These are phyloP conservation scores for Mythimna loreyi DNA, from an alignment of 2,888 invertebrate genomes.

Conservation along the genomic window DNA sequence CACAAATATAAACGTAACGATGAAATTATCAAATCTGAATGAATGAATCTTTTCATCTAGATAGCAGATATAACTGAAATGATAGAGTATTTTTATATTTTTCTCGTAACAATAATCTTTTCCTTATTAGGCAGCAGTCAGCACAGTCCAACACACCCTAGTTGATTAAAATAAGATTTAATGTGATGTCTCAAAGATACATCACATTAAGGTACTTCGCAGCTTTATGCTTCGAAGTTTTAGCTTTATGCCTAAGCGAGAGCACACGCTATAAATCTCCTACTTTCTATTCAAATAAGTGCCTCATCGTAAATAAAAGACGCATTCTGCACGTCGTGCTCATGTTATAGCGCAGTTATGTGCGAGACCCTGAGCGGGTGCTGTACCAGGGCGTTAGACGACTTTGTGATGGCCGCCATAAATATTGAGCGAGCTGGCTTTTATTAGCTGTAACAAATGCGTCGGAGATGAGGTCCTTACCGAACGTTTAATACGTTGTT, in stretches of 20 bases:
- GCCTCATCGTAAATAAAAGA: conserved; percentile 9
- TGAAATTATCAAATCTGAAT: too few relatives aligned
- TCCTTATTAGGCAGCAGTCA: neutral
- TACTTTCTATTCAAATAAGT: conserved; percentile 25
- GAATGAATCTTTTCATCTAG: too few relatives aligned
- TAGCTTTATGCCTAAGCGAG: neutral
- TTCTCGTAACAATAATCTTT: too few relatives aligned
- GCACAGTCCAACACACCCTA: neutral
- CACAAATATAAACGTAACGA: too few relatives aligned
- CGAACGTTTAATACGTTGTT: conserved; percentile 1
- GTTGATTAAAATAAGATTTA: neutral
- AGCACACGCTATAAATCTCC: conserved; percentile 12
- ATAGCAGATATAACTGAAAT: too few relatives aligned
- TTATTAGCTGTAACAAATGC: conserved; percentile 17
- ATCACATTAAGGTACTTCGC: too few relatives aligned
- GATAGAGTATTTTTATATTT: too few relatives aligned
- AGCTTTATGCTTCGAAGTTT: too few relatives aligned
- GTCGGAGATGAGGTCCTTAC: neutral
- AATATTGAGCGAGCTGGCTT: conserved; percentile 28
- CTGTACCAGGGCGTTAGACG: neutral
- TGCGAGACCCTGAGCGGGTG: conserved; percentile 4
- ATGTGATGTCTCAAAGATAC: too few relatives aligned
- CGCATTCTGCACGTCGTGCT: conserved; percentile 14
- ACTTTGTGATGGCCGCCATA: conserved; percentile 19
- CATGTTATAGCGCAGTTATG: conserved; percentile 1